Evolutionary conservation across 2,888 invertebrate species (phyloP).

Genomic region (Chromoteleia sp.): DNA sequence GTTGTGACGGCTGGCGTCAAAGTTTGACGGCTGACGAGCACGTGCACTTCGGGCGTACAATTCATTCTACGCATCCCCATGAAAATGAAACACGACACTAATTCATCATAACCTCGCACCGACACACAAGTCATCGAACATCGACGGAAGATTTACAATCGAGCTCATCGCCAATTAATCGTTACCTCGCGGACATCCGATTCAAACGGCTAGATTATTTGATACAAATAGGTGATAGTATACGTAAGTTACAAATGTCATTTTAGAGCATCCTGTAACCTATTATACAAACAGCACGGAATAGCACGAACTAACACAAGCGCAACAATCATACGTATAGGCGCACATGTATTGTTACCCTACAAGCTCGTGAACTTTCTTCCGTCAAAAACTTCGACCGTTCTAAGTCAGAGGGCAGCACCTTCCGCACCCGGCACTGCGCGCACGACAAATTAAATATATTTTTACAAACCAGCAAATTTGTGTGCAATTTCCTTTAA

Average conservation of each 20-base stretch:
- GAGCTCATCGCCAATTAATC: slow-evolving; percentile 20
- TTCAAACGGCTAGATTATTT: slow-evolving; percentile 72
- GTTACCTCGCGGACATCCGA: slow-evolving; percentile 49
- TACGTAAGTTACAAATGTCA: slow-evolving; percentile 81
- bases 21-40: slow-evolving; percentile 3
- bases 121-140: slow-evolving; percentile 75
- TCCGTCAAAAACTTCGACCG: slow-evolving; percentile 14
- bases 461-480: too few relatives aligned
- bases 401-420: slow-evolving; percentile 3
- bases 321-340: slow-evolving; percentile 34
- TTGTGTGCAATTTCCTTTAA: too few relatives aligned
- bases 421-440: slow-evolving; percentile 6
- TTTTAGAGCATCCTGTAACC: slow-evolving; percentile 82
- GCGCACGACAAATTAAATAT: not conserved
- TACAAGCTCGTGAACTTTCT: slow-evolving; percentile 22
- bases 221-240: slow-evolving; percentile 76
- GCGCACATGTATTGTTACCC: slow-evolving; percentile 38
- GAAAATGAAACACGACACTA: slow-evolving; percentile 16
- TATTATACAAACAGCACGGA: slow-evolving; percentile 83
- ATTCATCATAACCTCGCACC: slow-evolving; percentile 79
- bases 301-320: slow-evolving; percentile 62
- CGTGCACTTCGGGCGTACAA: not conserved
- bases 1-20: not conserved
- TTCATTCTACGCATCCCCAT: slow-evolving; percentile 17
- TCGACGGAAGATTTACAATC: not conserved